Evolutionary conservation across 2,888 invertebrate genomes (phyloP).

Genomic region (Xestia ashworthii): DNA sequence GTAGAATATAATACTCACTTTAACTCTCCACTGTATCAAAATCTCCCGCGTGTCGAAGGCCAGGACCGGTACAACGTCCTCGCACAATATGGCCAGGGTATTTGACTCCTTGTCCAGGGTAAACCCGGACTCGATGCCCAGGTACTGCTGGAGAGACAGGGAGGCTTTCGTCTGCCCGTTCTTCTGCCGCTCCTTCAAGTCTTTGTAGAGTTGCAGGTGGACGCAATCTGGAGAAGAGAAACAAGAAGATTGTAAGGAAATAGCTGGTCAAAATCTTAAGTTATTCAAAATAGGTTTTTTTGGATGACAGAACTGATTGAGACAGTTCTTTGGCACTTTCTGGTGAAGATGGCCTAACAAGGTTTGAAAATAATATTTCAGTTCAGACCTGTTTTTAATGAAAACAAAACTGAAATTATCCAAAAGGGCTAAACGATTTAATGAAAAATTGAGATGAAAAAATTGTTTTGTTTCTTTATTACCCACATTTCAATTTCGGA

Average conservation of each 20-base stretch:
- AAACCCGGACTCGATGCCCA: slow-evolving; percentile 96
- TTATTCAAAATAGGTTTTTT: not conserved
- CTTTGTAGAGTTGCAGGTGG: slow-evolving; percentile 96
- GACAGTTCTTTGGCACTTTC: not conserved
- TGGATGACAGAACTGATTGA: not conserved
- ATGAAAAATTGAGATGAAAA: slow-evolving; percentile 3
- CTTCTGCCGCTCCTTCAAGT: slow-evolving; percentile 96
- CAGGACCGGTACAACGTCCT: slow-evolving; percentile 95
- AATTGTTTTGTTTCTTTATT: slow-evolving; percentile 4
- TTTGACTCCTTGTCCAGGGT: slow-evolving; percentile 97
- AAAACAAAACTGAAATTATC: not conserved
- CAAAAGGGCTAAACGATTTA: not conserved
- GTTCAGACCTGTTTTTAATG: not conserved
- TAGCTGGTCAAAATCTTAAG: not conserved
- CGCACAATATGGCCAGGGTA: slow-evolving; percentile 96
- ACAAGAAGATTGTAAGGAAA: slow-evolving; percentile 45
- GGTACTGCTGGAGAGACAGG: slow-evolving; percentile 96
- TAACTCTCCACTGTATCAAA: slow-evolving; percentile 96
- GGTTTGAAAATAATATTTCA: not conserved
- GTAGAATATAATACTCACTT: slow-evolving; percentile 73
- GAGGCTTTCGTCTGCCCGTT: slow-evolving; percentile 97
- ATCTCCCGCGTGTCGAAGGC: slow-evolving; percentile 97
- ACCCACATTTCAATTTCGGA: not conserved
- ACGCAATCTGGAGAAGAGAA: slow-evolving; percentile 94
- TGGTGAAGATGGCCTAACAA: no score